Base-by-base conservation (phyloP, 2,113 vertebrate genomes). In the Lipophrys pholis region DNA sequence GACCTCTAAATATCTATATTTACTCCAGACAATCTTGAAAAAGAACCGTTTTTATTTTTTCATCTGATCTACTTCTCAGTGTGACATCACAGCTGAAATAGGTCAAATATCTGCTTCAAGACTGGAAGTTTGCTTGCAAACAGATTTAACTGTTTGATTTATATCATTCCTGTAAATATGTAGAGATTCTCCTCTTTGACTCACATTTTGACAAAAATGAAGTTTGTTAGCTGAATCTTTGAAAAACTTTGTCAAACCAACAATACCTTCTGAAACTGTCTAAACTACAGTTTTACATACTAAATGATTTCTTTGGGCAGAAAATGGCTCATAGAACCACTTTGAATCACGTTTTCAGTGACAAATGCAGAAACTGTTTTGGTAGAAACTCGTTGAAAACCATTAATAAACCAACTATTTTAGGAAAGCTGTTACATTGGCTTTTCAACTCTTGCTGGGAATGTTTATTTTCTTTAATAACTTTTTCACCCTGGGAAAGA, bases 1-100 rank as follows among this genome's bases (percentile, higher is more conserved):
- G 81, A 76, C 72, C 78, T 86, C 80, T 65, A 78, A 83, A 88
- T 80, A 87, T 73, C 77, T 89, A 87, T 90, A 84, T 90, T 86
- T 86, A 81, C 52, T 83, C 61, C 70, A 84, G 76, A 79, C 48
- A 52, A 7, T 30, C 72, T 66, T 73, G 57, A 64, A 76, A 76
- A 66, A 69, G 21, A 72, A 17, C 7, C 64, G 8, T 7, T 73
- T 63, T 52, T 58, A 46, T 56, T 36, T 14, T 56, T 36, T 14
- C 10, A 60, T 53, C 14, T 89, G 83, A 64, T 90, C 89, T 76
- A 87, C 30, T 85, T 91, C 41, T 48, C 65, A 9, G n/a, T 10
- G 52, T 66, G 59, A 80, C 71, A 62, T 85, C 74, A 64, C 41
- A 15, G 17, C 5, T 54, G 16, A 90, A 90, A 74, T 90, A 69